These are phyloP conservation scores for Ectobius pallidus DNA, from an alignment of 2,888 invertebrate species.

Conservation along the genomic window DNA sequence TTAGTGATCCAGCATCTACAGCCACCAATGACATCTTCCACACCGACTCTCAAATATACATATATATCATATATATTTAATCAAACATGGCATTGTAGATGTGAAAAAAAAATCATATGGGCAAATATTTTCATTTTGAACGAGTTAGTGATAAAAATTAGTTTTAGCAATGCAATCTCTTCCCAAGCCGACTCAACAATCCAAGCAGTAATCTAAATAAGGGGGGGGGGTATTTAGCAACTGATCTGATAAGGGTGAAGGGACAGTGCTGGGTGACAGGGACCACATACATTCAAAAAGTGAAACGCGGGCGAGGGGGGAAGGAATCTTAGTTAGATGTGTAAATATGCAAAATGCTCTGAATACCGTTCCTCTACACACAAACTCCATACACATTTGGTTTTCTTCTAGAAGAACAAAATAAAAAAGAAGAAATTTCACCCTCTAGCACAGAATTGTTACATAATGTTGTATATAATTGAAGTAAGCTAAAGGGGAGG, in stretches of 20 bases:
- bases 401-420: slow-evolving; percentile 33
- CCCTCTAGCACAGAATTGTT: slow-evolving; percentile 39
- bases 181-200: slow-evolving; percentile 2
- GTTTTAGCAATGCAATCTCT: background rate
- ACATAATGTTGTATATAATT: slow-evolving; percentile 37
- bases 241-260: background rate
- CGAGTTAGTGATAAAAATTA: background rate
- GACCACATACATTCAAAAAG: background rate
- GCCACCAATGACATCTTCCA: background rate
- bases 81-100: background rate
- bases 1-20: background rate
- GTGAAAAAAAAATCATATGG: background rate
- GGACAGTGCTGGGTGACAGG: background rate
- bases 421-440: slow-evolving; percentile 37
- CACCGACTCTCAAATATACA: no score
- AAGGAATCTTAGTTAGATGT: slow-evolving; percentile 13
- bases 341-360: slow-evolving; percentile 32
- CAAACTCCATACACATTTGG: slow-evolving; percentile 39
- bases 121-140: background rate
- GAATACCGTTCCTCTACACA: slow-evolving; percentile 38
- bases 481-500: slow-evolving; percentile 37
- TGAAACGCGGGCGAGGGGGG: background rate
- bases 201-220: background rate
- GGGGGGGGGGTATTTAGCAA: no score
- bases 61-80: background rate